Conservation (phyloP, 2,888 invertebrate genomes). For the Oegoconia quadripuncta region DNA sequence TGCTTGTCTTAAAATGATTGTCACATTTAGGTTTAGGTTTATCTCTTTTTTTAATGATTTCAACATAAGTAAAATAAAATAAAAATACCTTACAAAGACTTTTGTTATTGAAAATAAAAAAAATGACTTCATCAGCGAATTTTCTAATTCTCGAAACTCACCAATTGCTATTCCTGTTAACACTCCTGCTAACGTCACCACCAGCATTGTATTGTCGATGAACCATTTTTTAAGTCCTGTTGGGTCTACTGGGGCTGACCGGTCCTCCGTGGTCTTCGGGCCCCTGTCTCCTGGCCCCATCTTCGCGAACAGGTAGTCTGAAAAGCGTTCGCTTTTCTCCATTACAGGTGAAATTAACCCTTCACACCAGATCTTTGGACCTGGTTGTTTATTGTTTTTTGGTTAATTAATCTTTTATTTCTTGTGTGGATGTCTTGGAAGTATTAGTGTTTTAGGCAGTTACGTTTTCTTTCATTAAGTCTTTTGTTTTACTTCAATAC, state of each 20-base stretch:
- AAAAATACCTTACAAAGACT: no score
- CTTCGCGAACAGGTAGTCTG: constrained; percentile 90
- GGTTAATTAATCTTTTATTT: background rate
- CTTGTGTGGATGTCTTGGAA: background rate
- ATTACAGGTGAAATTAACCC: constrained; percentile 59
- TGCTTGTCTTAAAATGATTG: no score
- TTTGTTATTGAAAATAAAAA: no score
- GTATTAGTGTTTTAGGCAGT: background rate
- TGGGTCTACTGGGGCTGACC: constrained; percentile 82
- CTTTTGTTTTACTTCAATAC: no score
- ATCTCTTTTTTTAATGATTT: no score
- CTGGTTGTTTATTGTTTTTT: constrained; percentile 24
- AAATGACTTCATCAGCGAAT: no score
- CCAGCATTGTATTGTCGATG: constrained; percentile 86
- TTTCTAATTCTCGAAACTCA: no score
- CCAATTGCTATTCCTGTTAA: constrained; percentile 86
- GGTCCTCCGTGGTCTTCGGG: constrained; percentile 80
- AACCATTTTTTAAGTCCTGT: constrained; percentile 84
- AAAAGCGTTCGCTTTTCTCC: constrained; percentile 84
- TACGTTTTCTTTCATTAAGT: background rate
- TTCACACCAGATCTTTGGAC: constrained; percentile 40
- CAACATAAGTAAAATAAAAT: no score
- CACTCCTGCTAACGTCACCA: constrained; percentile 90
- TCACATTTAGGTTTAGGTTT: no score
- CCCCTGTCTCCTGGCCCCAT: constrained; percentile 84